These are phyloP conservation scores for Reinhardtius hippoglossoides DNA, from an alignment of 2,113 vertebrate species.

Conservation along the genomic window DNA sequence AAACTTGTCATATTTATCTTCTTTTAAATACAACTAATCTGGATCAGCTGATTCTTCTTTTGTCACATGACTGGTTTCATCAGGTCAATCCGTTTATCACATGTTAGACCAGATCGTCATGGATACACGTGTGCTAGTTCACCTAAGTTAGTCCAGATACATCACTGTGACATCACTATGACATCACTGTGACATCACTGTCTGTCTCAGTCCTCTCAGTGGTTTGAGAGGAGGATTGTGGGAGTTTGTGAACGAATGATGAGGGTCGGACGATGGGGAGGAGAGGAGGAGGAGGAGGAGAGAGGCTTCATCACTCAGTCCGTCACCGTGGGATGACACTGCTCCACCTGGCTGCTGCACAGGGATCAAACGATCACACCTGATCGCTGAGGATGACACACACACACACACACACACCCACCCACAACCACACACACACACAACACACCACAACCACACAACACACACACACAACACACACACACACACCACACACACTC, in stretches of 20 bases:
- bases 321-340: slow-evolving; percentile 92
- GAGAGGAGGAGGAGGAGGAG: slow-evolving; percentile 55
- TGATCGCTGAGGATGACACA: slow-evolving; percentile 86
- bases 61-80: no score
- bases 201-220: slow-evolving; percentile 71
- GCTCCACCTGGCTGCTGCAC: slow-evolving; percentile 90
- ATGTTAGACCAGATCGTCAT: no score
- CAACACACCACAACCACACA: no score
- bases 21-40: no score
- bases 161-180: background rate
- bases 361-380: slow-evolving; percentile 89
- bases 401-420: slow-evolving; percentile 24
- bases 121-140: no score
- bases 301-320: slow-evolving; percentile 83
- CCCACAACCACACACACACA: slow-evolving; percentile 36
- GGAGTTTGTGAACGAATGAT: slow-evolving; percentile 90
- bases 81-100: no score
- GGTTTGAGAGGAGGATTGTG: slow-evolving; percentile 90
- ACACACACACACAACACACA: slow-evolving; percentile 46
- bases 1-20: no score
- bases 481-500: no score
- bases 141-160: no score
- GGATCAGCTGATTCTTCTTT: no score
- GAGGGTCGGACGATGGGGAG: slow-evolving; percentile 78
- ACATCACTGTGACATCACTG: background rate